phyloP scores from a whole-genome alignment of 2,113 vertebrate genomes.

The Periophthalmus modestus region DNA sequence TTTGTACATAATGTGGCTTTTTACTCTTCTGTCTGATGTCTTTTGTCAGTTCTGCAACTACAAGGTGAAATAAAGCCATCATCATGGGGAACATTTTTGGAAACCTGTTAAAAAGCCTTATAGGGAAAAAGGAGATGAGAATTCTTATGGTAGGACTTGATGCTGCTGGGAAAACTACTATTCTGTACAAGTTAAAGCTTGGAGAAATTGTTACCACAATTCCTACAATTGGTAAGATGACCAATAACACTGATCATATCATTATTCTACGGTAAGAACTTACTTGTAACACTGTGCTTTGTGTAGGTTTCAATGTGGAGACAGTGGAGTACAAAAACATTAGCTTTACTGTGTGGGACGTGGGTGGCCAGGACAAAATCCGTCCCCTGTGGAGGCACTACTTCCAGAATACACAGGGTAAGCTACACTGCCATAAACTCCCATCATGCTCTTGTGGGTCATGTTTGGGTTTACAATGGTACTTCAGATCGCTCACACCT shows the following conservation, averaged over 20 bases:
- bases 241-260: neutral
- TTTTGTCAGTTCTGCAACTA: conserved; percentile 49
- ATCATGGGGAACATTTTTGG: conserved; percentile 92
- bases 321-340: conserved; percentile 99
- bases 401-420: conserved; percentile 98
- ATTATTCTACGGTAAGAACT: neutral
- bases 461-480: conserved; percentile 14
- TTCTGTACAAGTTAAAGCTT: conserved; percentile 91
- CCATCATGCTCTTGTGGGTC: conserved; percentile 5
- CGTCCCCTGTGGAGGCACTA: conserved; percentile 97
- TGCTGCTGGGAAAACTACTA: conserved; percentile 91
- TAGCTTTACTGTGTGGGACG: conserved; percentile 98
- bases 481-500: conserved; percentile 27
- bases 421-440: conserved; percentile 16
- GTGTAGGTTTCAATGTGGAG: conserved; percentile 93
- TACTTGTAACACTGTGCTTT: conserved; percentile 1
- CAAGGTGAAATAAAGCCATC: conserved; percentile 39
- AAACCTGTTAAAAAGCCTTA: conserved; percentile 92
- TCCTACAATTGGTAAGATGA: conserved; percentile 84
- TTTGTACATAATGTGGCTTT: conserved; percentile 12
- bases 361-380: conserved; percentile 98
- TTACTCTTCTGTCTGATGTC: neutral
- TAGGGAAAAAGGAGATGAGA: conserved; percentile 94
- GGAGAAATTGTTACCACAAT: conserved; percentile 94
- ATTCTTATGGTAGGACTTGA: conserved; percentile 94